These are phyloP conservation scores for Clarias pachynema DNA, from an alignment of 2,797 vertebrate genomes.

Conservation along the genomic window DNA sequence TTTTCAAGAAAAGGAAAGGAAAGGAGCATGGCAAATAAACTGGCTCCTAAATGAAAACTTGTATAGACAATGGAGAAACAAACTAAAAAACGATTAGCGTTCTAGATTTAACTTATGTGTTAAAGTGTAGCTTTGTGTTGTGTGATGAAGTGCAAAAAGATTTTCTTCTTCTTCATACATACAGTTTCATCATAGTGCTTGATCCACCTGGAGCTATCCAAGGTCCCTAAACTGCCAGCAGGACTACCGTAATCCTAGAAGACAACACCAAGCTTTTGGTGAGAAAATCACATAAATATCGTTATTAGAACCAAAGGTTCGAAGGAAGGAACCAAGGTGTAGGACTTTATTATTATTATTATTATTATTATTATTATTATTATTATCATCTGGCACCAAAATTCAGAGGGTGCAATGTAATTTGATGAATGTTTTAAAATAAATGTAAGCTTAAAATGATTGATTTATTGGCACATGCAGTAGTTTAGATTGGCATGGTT, in stretches of 20 bases:
- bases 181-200: slow-evolving; percentile 4
- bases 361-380: too few relatives aligned
- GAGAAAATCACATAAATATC: not conserved
- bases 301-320: not conserved
- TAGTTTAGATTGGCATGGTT: not conserved
- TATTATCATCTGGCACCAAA: not conserved
- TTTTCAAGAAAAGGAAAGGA: not conserved
- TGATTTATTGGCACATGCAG: not conserved
- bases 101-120: not conserved
- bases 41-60: not conserved
- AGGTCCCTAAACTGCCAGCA: slow-evolving; percentile 7
- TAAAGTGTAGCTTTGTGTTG: not conserved
- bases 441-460: not conserved
- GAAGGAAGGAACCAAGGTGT: not conserved
- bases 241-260: not conserved
- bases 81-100: not conserved
- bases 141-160: slow-evolving; percentile 18
- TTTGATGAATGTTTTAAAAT: not conserved
- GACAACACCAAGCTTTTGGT: slow-evolving; percentile 8
- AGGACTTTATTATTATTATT: not conserved
- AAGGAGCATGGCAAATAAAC: not conserved
- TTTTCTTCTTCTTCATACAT: slow-evolving; percentile 19
- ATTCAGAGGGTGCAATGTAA: not conserved
- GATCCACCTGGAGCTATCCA: not conserved
- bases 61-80: not conserved